Evolutionary conservation across 2,113 vertebrate genomes (phyloP), one percentile per base, ranked within the genome.

Genomic region (Stictonetta naevosa): DNA sequence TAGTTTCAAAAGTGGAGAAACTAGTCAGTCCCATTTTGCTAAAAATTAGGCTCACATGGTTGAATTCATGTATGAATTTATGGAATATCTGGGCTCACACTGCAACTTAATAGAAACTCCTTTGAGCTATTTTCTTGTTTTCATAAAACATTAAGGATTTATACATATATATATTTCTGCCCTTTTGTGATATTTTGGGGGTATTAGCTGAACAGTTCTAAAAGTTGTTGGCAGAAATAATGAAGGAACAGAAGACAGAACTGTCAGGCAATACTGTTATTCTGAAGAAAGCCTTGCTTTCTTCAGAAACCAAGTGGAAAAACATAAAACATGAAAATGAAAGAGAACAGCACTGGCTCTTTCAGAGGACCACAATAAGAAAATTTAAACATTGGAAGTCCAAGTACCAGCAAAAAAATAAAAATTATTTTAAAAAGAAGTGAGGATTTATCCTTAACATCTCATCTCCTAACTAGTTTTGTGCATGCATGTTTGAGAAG

Each of bases 351-450:
- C 6, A 48, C 13, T 20, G 6, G 3, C 13, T 88, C 22, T 22
- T 38, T 38, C 21, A 28, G 28, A 22, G 10, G 56, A 25, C 3
- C 46, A 63, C 28, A 58, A 50, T 0, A 3, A 67, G 28, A 73
- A 11, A 28, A 59, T 5, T 28, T 34, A 8, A 59, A 22, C 29
- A 8, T 9, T 0, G 0, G 2, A 21, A 66, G 3, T 50, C 14
- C 22, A 19, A 67, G n/a, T 31, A 50, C 19, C 20, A 92, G 19
- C n/a, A 46, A 46, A 46, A 46, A 46, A 46, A 20, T 46, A 46
- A 19, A 20, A 46, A 46, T n/a, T n/a, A n/a, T n/a, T n/a, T n/a
- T 20, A 46, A 18, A 31, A 28, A 18, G 16, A 44, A 22, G 18
- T 7, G 38, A 72, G 14, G 10, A 34, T 80, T 80, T 58, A 25